phyloP scores from a whole-genome alignment of 1,140 invertebrate genomes.

The Calliphora vicina region DNA sequence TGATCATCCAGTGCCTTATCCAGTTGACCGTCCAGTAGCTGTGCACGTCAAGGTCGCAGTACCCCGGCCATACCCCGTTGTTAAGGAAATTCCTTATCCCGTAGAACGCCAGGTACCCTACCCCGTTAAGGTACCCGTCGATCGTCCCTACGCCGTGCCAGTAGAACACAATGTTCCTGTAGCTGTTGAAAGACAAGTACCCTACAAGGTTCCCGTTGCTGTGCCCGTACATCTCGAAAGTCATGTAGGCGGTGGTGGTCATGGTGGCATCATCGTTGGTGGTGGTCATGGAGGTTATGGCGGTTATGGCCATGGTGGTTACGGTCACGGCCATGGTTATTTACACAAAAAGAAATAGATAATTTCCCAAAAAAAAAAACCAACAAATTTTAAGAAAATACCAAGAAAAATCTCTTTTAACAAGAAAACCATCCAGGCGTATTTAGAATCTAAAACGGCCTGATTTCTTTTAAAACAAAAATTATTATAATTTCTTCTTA shows the following conservation, averaged over 20 bases:
- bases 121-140: slow-evolving; percentile 69
- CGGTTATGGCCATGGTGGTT: slow-evolving; percentile 46
- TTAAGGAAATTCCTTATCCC: slow-evolving; percentile 68
- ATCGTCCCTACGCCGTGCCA: slow-evolving; percentile 69
- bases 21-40: slow-evolving; percentile 68
- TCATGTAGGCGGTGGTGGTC: slow-evolving; percentile 49
- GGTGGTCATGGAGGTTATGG: slow-evolving; percentile 45
- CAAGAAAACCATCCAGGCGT: background rate
- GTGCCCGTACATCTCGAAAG: slow-evolving; percentile 66
- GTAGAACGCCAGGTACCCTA: slow-evolving; percentile 70
- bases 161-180: slow-evolving; percentile 69
- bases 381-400: slow-evolving; percentile 32
- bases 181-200: slow-evolving; percentile 68
- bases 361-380: slow-evolving; percentile 41
- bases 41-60: slow-evolving; percentile 66
- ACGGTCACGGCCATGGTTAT: slow-evolving; percentile 45
- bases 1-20: slow-evolving; percentile 68
- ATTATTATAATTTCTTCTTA: slow-evolving; percentile 25
- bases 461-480: slow-evolving; percentile 43
- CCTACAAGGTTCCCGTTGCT: slow-evolving; percentile 70
- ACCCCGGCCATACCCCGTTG: slow-evolving; percentile 66
- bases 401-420: slow-evolving; percentile 19
- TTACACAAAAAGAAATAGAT: slow-evolving; percentile 59
- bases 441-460: slow-evolving; percentile 31
- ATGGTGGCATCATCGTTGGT: slow-evolving; percentile 43